Conservation (phyloP, 1,140 invertebrate species). For the Leptinotarsa defecta region DNA sequence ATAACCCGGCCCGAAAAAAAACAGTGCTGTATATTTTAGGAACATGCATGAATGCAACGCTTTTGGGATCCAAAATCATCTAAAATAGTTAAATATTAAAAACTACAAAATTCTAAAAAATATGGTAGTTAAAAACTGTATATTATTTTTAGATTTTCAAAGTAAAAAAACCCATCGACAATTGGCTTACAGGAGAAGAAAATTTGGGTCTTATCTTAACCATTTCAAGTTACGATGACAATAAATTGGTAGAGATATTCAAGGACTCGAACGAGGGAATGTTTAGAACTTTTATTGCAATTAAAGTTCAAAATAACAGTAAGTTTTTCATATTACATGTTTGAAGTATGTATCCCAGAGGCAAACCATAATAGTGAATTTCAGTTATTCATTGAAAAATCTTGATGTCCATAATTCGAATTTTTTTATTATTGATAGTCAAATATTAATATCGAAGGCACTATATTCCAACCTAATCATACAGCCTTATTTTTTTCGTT, state of each 20-base stretch:
- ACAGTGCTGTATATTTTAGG: too few species aligned
- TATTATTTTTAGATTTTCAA: slow-evolving; percentile 47
- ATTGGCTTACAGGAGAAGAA: slow-evolving; percentile 46
- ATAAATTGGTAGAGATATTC: slow-evolving; percentile 41
- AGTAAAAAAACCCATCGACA: slow-evolving; percentile 49
- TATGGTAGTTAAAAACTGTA: background rate
- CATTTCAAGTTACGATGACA: slow-evolving; percentile 47
- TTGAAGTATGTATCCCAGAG: too few species aligned
- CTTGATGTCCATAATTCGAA: background rate
- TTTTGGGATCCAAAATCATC: too few species aligned
- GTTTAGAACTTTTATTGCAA: slow-evolving; percentile 44
- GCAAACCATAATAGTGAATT: too few species aligned
- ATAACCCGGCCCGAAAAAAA: background rate
- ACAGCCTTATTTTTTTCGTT: background rate
- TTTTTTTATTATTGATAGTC: background rate
- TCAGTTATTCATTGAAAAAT: slow-evolving; percentile 10
- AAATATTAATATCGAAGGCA: slow-evolving; percentile 14
- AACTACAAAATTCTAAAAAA: background rate
- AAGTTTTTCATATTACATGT: slow-evolving; percentile 3
- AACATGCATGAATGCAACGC: too few species aligned
- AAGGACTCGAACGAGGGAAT: slow-evolving; percentile 42
- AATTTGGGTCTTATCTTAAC: slow-evolving; percentile 49
- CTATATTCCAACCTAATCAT: slow-evolving; percentile 11
- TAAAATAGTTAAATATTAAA: background rate
- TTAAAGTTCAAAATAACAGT: slow-evolving; percentile 41